A percentile compares a stretch with the other conserved stretches of the same genome.
Evolutionary conservation across 1,140 invertebrate genomes (phyloP).

Genomic region (Hycleus phaleratus): DNA sequence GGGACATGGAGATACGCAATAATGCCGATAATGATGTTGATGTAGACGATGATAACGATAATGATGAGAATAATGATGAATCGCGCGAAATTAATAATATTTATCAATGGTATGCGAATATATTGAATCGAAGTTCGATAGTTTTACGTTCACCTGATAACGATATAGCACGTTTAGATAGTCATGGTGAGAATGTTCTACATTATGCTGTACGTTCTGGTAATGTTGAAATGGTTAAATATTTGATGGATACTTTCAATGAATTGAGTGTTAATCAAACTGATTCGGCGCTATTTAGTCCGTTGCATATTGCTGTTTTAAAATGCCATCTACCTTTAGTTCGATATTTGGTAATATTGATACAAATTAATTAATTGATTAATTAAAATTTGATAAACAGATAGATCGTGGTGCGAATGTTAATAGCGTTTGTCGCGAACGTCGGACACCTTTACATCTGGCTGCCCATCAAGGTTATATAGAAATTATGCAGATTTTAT

Average conservation of each 20-base stretch:
- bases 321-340: slow-evolving; percentile 22
- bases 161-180: slow-evolving; percentile 42
- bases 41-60: not conserved
- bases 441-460: slow-evolving; percentile 74
- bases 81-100: slow-evolving; percentile 26
- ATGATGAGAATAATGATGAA: slow-evolving; percentile 26
- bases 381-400: too few relatives aligned
- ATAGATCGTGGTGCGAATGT: slow-evolving; percentile 75
- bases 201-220: slow-evolving; percentile 53
- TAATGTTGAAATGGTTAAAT: slow-evolving; percentile 43
- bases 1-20: slow-evolving; percentile 46
- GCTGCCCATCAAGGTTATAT: slow-evolving; percentile 61
- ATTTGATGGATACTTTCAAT: slow-evolving; percentile 30
- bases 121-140: slow-evolving; percentile 46
- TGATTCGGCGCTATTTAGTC: slow-evolving; percentile 36
- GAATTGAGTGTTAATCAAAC: slow-evolving; percentile 35
- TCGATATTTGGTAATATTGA: slow-evolving; percentile 46
- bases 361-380: too few relatives aligned
- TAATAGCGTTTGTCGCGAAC: slow-evolving; percentile 44
- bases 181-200: slow-evolving; percentile 46
- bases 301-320: slow-evolving; percentile 51
- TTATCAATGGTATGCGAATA: slow-evolving; percentile 49
- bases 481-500: slow-evolving; percentile 49
- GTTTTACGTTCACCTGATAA: slow-evolving; percentile 38
- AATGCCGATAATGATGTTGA: slow-evolving; percentile 23